These are phyloP conservation scores for Urocolius indicus DNA, from an alignment of 2,113 vertebrate species.

Conservation along the genomic window DNA sequence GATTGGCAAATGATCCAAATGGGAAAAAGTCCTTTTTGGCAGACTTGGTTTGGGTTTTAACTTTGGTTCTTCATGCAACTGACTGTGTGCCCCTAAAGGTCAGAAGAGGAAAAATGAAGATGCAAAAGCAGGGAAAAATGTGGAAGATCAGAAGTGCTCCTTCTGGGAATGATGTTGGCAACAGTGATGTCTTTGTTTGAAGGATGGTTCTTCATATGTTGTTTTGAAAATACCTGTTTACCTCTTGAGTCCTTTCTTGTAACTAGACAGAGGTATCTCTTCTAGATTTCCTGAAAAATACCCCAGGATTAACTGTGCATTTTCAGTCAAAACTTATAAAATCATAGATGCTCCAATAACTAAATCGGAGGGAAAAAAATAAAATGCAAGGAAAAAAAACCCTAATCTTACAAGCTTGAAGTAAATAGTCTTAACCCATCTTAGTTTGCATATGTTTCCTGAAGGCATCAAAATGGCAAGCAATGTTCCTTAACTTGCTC, in stretches of 20 bases:
- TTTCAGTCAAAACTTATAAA: not conserved
- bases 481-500: accelerated
- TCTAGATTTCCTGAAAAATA: not conserved
- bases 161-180: not conserved
- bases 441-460: not conserved
- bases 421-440: not conserved
- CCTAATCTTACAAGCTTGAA: not conserved
- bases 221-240: not conserved
- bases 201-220: not conserved
- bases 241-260: not conserved
- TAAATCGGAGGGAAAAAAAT: accelerated
- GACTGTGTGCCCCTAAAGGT: accelerated
- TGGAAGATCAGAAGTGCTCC: not conserved
- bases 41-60: not conserved
- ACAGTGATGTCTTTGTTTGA: not conserved
- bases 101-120: not conserved
- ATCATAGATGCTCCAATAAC: not conserved
- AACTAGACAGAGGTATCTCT: not conserved
- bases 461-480: accelerated
- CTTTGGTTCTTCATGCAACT: not conserved
- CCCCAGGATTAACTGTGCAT: accelerated
- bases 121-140: not conserved
- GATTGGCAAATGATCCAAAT: not conserved
- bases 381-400: not conserved
- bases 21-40: not conserved